A percentile compares a stretch with the other conserved stretches of the same genome.
Conservation (phyloP, 2,113 vertebrate genomes). For the Macrotus californicus region DNA sequence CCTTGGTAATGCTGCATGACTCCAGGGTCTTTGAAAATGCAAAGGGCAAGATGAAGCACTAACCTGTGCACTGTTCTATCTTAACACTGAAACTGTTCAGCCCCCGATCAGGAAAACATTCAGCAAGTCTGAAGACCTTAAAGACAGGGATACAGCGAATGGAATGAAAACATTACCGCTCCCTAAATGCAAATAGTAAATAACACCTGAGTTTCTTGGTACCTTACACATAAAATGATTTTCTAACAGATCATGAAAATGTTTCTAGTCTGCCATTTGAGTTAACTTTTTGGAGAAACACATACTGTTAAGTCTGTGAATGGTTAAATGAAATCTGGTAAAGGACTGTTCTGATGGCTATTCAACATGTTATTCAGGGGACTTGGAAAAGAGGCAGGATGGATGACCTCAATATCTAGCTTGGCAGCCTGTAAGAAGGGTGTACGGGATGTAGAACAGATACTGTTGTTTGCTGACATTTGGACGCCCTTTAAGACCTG, state of each 20-base stretch:
- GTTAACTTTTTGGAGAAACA: not conserved
- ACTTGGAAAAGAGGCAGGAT: slow-evolving; percentile 17
- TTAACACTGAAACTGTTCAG: not conserved
- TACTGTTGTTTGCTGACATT: not conserved
- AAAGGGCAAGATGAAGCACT: not conserved
- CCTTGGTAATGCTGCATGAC: not conserved
- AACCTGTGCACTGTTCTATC: not conserved
- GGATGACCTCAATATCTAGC: not conserved
- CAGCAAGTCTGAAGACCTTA: not conserved
- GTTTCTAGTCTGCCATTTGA: not conserved
- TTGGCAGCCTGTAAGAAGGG: not conserved
- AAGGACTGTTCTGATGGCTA: not conserved
- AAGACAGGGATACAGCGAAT: not conserved
- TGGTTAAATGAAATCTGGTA: not conserved
- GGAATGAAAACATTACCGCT: not conserved
- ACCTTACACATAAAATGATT: not conserved
- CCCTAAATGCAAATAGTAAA: not conserved
- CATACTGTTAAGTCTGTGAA: not conserved
- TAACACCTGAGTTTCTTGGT: not conserved
- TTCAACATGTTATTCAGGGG: not conserved
- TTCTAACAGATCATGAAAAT: slow-evolving; percentile 15
- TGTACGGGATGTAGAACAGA: not conserved
- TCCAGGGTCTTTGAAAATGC: not conserved
- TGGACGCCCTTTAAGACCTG: slow-evolving; percentile 8
- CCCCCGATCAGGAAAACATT: not conserved